Base-by-base conservation (phyloP, 2,113 vertebrate species). In the rat (Rattus norvegicus) region DNA sequence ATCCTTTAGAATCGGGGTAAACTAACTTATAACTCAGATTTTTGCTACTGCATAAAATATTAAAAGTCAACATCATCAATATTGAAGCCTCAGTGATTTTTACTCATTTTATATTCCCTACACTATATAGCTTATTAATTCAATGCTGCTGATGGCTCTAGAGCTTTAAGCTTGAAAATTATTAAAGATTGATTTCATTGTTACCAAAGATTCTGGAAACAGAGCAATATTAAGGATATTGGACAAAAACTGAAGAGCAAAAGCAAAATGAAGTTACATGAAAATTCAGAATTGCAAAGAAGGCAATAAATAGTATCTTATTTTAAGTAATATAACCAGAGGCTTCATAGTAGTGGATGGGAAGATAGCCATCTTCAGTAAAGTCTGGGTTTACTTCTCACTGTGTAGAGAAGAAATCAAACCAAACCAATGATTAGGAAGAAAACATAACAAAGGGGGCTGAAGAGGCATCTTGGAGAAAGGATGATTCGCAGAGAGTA, bases 181-280 rank as follows among this genome's bases (percentile, higher is more conserved):
- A 90, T 90, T 92, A 84, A 90, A 88, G 83, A 3, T 22, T 93
- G 39, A 84, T 87, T 96, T 91, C 36, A 36, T 91, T 86, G 56
- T 54, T 92, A 63, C 30, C 43, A 33, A 81, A 30, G 54, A 65
- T 63, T 63, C 36, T 69, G 13, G 67, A 16, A 36, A 61, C 2
- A 49, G 56, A 95, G 8, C 28, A 61, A 2, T 56, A 56, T 61
- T 83, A 80, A 88, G 43, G 61, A 90, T 52, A 85, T 7, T 88
- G 88, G 65, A 88, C 19, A 95, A 59, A 54, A 84, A 70, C 19
- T 59, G 33, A 91, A 54, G 43, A 84, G 72, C 52, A 14, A 91
- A 69, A 56, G 30, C 65, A 33, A 86, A 84, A 80, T 91, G 2
- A 75, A 70, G 49, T 61, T 72, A 33, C 54, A 73, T 12, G 36